Evolutionary conservation across 2,113 vertebrate genomes (phyloP).

Genomic region (Bucco capensis): DNA sequence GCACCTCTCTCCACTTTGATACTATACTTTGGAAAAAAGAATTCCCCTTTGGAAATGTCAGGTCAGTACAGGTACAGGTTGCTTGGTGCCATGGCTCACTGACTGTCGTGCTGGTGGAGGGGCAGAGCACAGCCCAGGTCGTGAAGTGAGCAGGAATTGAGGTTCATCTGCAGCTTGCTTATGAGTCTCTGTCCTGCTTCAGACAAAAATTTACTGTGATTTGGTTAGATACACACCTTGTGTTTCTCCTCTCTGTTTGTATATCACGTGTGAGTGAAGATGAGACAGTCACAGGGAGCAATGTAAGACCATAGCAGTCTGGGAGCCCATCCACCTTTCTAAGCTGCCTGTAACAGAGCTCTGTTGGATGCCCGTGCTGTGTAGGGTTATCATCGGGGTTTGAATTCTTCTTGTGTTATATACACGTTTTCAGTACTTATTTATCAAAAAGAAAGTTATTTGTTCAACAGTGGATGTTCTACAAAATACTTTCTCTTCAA

Average conservation of each 20-base stretch:
- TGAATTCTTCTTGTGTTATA: conserved; percentile 3
- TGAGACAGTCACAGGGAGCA: not conserved
- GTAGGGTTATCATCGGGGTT: not conserved
- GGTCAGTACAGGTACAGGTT: not conserved
- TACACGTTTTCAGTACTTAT: conserved; percentile 7
- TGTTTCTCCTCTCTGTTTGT: not conserved
- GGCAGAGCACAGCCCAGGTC: not conserved
- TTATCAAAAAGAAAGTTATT: conserved; percentile 30
- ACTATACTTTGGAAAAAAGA: not conserved
- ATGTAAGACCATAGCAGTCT: not conserved
- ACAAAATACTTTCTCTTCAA: conserved; percentile 37
- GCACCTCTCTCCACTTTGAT: not conserved
- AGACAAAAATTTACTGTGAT: not conserved
- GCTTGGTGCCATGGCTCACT: not conserved
- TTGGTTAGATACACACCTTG: not conserved
- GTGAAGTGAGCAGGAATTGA: not conserved
- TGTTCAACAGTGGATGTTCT: not conserved
- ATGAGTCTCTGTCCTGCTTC: not conserved
- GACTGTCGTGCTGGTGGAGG: not conserved
- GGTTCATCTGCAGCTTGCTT: not conserved
- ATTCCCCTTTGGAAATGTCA: not conserved
- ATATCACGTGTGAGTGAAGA: rapidly evolving
- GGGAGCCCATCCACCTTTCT: not conserved
- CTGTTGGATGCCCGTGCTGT: not conserved
- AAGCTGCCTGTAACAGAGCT: not conserved